Base-by-base conservation (phyloP, 2,888 invertebrate genomes). In the Bombylius discolor region DNA sequence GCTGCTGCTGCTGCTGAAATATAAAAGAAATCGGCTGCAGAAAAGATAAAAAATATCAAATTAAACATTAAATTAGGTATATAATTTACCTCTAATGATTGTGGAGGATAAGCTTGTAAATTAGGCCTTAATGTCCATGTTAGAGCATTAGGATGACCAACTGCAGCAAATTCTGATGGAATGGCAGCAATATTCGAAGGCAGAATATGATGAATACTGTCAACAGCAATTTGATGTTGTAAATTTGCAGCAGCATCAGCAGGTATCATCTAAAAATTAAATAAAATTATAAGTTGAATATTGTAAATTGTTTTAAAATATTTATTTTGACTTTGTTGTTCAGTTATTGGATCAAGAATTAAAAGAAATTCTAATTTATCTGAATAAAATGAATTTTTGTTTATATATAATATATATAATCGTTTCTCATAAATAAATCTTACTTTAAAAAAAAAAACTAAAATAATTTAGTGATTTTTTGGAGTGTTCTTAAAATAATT, bases 151-250 rank as follows among this genome's bases (percentile, higher is more conserved):
- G 66, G 64, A 59, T 66, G 67, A 59, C 68, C 68, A 58, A 70
- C 62, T 62, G 63, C 64, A 51, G 59, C 54, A 49, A 64, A 61
- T 60, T 71, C 72, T 62, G 68, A 63, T 68, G 73, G 71, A 71
- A 73, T 56, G 6, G 5, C 34, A 68, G 67, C 65, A 66, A 72
- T 68, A 63, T 70, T 71, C 61, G 71, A 66, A 61, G 69, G 68
- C 60, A 72, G 64, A 68, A 72, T 64, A 60, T 73, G 73, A 60
- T 67, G 65, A 63, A 72, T 67, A 48, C 67, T 64, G 39, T 74
- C 73, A 58, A 72, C 68, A 52, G 67, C 59, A 49, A 69, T 62
- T 60, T 66, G 68, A 60, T 67, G 66, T 61, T 65, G 64, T 45
- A 66, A 58, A 55, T 60, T 63, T 48, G 64, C 23, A 23, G 23